Conservation (phyloP, 2,888 invertebrate species). For the Mechanitis messenoides region DNA sequence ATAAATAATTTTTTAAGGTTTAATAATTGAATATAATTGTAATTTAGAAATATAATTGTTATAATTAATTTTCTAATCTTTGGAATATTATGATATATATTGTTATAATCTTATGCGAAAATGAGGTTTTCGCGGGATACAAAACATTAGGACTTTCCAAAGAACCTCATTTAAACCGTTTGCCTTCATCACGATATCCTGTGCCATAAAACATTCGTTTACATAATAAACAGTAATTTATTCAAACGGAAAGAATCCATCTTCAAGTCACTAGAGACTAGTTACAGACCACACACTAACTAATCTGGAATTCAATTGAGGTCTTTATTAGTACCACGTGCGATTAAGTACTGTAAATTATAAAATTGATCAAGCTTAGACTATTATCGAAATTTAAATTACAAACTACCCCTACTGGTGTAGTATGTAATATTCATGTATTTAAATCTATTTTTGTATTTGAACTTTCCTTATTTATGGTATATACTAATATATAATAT, state of each 20-base stretch:
- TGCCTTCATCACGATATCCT: conserved; percentile 67
- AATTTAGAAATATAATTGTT: too few relatives aligned
- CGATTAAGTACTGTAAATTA: too few relatives aligned
- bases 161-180: conserved; percentile 38
- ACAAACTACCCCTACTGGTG: too few relatives aligned
- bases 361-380: neutral
- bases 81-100: too few relatives aligned
- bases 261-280: conserved; percentile 21
- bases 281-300: conserved; percentile 26
- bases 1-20: too few relatives aligned
- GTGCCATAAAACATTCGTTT: conserved; percentile 63
- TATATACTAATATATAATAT: too few relatives aligned
- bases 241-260: conserved; percentile 29
- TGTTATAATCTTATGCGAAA: conserved; percentile 11
- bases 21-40: too few relatives aligned
- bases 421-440: too few relatives aligned
- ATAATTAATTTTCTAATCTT: too few relatives aligned
- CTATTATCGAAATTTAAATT: too few relatives aligned
- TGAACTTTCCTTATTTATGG: too few relatives aligned
- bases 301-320: neutral
- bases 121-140: conserved; percentile 24
- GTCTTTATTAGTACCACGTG: neutral
- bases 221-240: conserved; percentile 44
- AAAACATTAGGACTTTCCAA: conserved; percentile 25
- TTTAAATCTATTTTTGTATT: too few relatives aligned